Base-by-base conservation (phyloP, 2,113 vertebrate species). In the Nanorana parkeri region DNA sequence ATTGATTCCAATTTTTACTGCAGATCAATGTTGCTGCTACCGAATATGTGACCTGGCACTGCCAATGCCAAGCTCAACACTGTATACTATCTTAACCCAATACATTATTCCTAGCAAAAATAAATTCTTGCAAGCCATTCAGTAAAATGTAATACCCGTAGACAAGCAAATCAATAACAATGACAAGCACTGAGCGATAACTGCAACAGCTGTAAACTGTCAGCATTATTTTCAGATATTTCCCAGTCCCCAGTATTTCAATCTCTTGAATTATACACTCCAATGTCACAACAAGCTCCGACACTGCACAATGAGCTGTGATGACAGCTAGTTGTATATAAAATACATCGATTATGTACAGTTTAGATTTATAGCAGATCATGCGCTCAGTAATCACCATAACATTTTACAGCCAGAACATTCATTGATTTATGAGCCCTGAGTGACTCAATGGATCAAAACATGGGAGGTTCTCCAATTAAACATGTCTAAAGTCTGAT, bases 311-410 rank as follows among this genome's bases (percentile, higher is more conserved):
- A 24, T 52, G 68, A 41, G 15, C 52, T 28, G 24, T 32, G 26
- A 56, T 60, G 71, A 74, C 71, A 74, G 54, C 51, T 58, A 32
- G 32, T 36, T 29, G 26, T 23, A 36, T 26, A 71, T 74, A 58
- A 74, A 74, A 74, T 36, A 10, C 4, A 16, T 55, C 17, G 26
- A 72, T 29, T n/a, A 73, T 5, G 16, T 7, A 3, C 69, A 5
- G 52, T 54, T 73, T 54, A n/a, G 71, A 60, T 58, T 32, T 32
- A 74, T 23, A 8, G 54, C 52, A 28, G 28, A 36, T 74, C 26
- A 20, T 17, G 28, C 11, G 2, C 26, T 60, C 54, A 6, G 71
- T 74, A 74, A 74, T 36, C 26, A 3, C 71, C 32, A 23, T 74
- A 74, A 74, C 60, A 74, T 74, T 74, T 58, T 36, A 58, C 54